These are phyloP conservation scores for Luehdorfia chinensis DNA, from an alignment of 1,140 invertebrate species.

Conservation along the genomic window DNA sequence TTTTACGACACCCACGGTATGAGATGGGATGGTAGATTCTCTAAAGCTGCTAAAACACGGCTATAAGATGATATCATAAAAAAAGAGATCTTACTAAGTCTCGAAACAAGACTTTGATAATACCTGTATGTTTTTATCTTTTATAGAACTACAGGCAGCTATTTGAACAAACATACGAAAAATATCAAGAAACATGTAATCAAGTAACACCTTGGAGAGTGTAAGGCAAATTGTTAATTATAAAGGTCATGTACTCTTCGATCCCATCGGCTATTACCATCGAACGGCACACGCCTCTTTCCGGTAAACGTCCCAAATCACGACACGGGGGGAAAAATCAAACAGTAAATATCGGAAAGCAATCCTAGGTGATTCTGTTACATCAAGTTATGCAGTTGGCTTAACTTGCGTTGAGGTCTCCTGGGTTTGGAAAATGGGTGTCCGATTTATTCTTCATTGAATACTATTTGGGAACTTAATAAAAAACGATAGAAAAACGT, in stretches of 20 bases:
- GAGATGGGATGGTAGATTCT: no score
- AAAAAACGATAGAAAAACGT: no score
- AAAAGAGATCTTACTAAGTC: no score
- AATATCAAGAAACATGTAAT: no score
- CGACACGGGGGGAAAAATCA: conserved; percentile 65
- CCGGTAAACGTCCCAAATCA: conserved; percentile 61
- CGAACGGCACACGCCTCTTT: conserved; percentile 62
- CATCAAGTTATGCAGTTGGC: conserved; percentile 58
- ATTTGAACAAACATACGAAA: no score
- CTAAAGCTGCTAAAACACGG: no score
- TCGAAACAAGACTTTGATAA: no score
- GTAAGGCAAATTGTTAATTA: conserved; percentile 67
- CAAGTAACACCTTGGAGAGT: no score
- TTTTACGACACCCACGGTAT: no score
- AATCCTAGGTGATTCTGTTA: conserved; percentile 74
- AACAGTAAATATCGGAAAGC: conserved; percentile 76
- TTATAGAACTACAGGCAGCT: no score
- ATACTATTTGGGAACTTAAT: conserved; percentile 1
- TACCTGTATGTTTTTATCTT: no score
- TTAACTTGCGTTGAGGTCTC: conserved; percentile 23
- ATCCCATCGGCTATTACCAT: conserved; percentile 53
- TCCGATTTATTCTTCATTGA: conserved; percentile 14
- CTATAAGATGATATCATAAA: no score
- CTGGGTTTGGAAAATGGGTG: neutral
- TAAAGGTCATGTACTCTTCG: conserved; percentile 50